Evolutionary conservation across 2,113 vertebrate species (phyloP).

Genomic region (Lepisosteus osseus): DNA sequence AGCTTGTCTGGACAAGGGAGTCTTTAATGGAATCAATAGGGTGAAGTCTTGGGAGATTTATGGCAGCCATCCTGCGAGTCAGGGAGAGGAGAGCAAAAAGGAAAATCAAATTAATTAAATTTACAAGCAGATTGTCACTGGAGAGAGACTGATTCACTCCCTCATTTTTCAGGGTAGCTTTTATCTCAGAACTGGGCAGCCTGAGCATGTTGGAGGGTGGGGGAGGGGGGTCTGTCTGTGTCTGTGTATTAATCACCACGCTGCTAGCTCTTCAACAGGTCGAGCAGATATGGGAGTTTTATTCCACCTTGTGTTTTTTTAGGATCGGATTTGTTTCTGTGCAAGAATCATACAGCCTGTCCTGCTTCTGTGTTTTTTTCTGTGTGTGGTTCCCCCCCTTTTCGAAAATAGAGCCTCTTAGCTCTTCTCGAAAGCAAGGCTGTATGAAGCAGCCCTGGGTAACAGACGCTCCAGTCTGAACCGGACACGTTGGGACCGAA

Average conservation of each 20-base stretch:
- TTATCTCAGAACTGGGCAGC: background rate
- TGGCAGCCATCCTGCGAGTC: slow-evolving; percentile 49
- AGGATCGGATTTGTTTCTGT: no score
- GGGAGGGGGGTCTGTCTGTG: background rate
- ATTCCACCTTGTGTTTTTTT: no score
- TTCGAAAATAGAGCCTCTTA: no score
- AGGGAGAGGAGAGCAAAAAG: slow-evolving; percentile 50
- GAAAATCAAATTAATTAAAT: slow-evolving; percentile 75
- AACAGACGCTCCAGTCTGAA: no score
- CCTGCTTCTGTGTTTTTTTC: slow-evolving; percentile 4
- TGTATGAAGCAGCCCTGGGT: no score
- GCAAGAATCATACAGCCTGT: no score
- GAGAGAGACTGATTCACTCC: slow-evolving; percentile 44
- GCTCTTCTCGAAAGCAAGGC: no score
- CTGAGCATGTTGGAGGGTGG: background rate
- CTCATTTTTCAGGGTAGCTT: background rate
- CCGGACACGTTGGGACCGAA: no score
- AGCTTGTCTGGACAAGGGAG: slow-evolving; percentile 55
- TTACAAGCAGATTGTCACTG: slow-evolving; percentile 57
- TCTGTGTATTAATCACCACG: no score
- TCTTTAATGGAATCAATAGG: slow-evolving; percentile 75
- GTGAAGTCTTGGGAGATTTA: slow-evolving; percentile 49
- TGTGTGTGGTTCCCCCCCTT: background rate
- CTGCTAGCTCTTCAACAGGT: no score
- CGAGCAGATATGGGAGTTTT: no score